These are phyloP conservation scores for Propithecus deckenii DNA, from an alignment of 2,797 vertebrate species.

Conservation along the genomic window DNA sequence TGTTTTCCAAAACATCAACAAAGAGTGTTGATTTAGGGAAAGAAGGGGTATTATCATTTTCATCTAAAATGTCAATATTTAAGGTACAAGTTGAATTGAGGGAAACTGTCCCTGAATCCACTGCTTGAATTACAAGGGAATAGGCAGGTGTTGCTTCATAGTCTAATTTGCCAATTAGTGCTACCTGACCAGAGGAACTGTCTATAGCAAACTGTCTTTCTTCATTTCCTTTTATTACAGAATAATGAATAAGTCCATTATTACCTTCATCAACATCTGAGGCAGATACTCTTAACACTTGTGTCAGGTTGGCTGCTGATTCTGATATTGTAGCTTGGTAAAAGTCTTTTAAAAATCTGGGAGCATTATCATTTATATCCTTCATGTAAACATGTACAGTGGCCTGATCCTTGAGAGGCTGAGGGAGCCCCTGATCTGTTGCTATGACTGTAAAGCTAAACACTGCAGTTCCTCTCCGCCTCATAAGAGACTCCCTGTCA, in stretches of 20 bases:
- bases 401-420: constrained; percentile 95
- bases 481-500: constrained; percentile 96
- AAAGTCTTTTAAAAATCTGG: constrained; percentile 96
- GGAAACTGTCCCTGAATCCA: constrained; percentile 90
- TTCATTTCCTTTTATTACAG: constrained; percentile 93
- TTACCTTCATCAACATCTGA: constrained; percentile 96
- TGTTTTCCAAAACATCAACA: constrained; percentile 96
- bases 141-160: constrained; percentile 94
- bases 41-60: constrained; percentile 96
- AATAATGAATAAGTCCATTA: constrained; percentile 94
- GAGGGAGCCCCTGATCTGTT: constrained; percentile 95
- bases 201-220: constrained; percentile 94
- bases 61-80: constrained; percentile 94
- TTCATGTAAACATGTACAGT: constrained; percentile 96
- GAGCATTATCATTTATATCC: constrained; percentile 97
- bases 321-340: constrained; percentile 98
- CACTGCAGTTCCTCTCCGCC: constrained; percentile 93
- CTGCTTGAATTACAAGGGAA: constrained; percentile 93
- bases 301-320: constrained; percentile 93
- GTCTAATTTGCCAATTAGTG: constrained; percentile 93
- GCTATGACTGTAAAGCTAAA: constrained; percentile 94
- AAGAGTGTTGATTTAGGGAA: constrained; percentile 93
- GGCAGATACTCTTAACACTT: constrained; percentile 94
- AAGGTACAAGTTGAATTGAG: constrained; percentile 94
- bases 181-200: constrained; percentile 92